Evolutionary conservation across 2,113 vertebrate species (phyloP).

Genomic region (Halichoerus grypus): DNA sequence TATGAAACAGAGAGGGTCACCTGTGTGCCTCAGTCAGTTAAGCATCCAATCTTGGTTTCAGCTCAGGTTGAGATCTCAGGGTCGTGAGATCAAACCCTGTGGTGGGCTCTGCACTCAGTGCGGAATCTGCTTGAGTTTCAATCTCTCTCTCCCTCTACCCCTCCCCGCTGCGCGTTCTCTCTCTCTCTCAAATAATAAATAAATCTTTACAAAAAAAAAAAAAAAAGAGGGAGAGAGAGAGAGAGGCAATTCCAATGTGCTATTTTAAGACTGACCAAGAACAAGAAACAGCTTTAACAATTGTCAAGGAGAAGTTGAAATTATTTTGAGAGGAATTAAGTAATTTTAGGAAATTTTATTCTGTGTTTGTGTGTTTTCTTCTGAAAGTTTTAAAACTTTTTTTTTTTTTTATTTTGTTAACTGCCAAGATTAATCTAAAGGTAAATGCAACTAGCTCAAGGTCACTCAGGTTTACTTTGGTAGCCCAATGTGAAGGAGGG

Average conservation of each 20-base stretch:
- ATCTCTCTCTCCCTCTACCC: background rate
- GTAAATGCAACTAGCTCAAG: background rate
- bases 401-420: background rate
- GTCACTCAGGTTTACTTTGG: background rate
- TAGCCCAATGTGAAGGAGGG: background rate
- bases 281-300: background rate
- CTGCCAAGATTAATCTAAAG: background rate
- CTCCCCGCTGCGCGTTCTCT: background rate
- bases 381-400: background rate
- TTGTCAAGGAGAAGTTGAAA: background rate
- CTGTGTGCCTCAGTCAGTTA: background rate
- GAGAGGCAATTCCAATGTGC: background rate
- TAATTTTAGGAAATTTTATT: background rate
- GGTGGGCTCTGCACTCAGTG: background rate
- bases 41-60: background rate
- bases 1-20: background rate
- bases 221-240: background rate
- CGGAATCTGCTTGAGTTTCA: background rate
- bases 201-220: background rate
- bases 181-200: background rate
- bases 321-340: background rate
- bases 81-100: background rate
- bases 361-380: background rate
- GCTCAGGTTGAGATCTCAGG: background rate
- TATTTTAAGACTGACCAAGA: background rate